phyloP scores from a whole-genome alignment of 2,797 vertebrate species.

The Urocyon cinereoargenteus region DNA sequence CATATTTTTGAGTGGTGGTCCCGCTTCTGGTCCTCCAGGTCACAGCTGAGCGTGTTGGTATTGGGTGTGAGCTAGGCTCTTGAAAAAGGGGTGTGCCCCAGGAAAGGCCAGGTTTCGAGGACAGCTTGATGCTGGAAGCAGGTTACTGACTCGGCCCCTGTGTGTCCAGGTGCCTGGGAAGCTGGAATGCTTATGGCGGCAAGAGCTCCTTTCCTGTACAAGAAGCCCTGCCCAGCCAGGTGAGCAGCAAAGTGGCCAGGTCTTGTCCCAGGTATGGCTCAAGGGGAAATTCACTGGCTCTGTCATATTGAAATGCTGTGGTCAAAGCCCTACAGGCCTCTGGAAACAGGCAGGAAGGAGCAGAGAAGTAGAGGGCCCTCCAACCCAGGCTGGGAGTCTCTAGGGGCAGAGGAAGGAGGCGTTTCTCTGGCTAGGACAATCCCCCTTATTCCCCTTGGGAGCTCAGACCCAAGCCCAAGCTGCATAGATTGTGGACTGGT shows the following conservation, averaged over 20 bases:
- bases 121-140: background rate
- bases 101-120: background rate
- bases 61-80: background rate
- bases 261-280: background rate
- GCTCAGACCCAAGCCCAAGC: background rate
- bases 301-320: background rate
- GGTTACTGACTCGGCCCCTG: background rate
- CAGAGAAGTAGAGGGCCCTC: background rate
- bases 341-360: background rate
- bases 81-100: rapidly evolving
- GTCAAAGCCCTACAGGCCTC: background rate
- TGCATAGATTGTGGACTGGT: background rate
- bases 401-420: background rate
- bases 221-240: background rate
- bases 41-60: background rate
- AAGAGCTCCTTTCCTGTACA: background rate
- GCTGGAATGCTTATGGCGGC: background rate
- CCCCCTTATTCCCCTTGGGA: background rate
- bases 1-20: background rate
- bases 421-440: background rate
- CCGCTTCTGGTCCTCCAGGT: background rate
- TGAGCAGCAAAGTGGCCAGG: background rate
- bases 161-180: background rate
- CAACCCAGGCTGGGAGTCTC: background rate
- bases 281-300: background rate